Percentiles rank a stretch among this genome's conserved stretches.
Conservation (phyloP, 2,113 vertebrate species). For the Hystrix brachyura region DNA sequence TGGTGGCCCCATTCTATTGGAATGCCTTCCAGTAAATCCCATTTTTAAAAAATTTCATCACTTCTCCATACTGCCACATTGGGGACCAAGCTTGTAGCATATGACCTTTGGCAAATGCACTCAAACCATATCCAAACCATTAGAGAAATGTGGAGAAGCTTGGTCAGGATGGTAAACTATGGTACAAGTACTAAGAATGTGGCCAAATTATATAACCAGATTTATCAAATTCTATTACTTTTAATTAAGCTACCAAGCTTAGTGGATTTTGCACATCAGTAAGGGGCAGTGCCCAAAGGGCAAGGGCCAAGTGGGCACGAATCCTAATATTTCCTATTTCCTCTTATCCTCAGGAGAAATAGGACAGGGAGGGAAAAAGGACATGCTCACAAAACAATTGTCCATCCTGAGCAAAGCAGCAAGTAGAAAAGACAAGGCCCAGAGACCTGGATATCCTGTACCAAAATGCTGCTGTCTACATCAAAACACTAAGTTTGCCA, state of each 20-base stretch:
- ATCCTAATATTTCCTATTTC: background rate
- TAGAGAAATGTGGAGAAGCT: background rate
- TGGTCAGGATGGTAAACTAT: background rate
- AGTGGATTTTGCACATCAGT: background rate
- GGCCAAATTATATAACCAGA: background rate
- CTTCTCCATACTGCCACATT: background rate
- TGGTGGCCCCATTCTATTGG: too few species aligned
- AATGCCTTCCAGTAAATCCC: background rate
- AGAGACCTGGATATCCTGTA: background rate
- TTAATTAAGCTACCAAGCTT: background rate
- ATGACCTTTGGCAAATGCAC: too few species aligned
- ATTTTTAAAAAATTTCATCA: background rate
- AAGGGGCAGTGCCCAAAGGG: background rate
- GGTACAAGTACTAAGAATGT: background rate
- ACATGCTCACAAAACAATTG: background rate
- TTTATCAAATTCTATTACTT: background rate
- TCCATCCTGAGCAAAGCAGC: background rate
- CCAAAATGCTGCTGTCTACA: background rate
- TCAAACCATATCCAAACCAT: background rate
- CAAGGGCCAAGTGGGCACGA: background rate
- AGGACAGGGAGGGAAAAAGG: background rate
- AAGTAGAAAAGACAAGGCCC: background rate
- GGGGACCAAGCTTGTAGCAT: background rate
- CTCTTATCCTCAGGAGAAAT: background rate
- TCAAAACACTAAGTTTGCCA: background rate